Base-by-base conservation (phyloP, 2,113 vertebrate genomes). In the Cyprinodon tularosa region DNA sequence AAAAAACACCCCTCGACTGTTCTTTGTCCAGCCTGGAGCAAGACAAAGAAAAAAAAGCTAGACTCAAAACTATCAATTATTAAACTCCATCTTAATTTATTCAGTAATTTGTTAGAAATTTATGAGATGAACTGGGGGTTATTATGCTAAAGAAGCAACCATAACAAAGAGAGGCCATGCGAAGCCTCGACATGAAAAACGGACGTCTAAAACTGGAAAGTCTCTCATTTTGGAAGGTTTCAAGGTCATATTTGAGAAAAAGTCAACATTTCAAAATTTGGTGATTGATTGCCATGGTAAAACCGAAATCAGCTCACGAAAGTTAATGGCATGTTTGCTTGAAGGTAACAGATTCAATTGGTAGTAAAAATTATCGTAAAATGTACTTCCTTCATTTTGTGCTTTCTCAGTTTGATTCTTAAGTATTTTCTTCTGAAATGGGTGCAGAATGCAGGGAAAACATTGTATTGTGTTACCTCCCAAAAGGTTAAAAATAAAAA, bases 31-130 rank as follows among this genome's bases (percentile, higher is more conserved):
- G 17, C 50, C 6, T 17, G 5, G 7, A 11, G 72, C 75, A 12
- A 77, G 67, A 91, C 84, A 90, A 83, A 86, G 82, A 84, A 84
- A 79, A 60, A 76, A 62, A 77, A 81, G 72, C 84, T 86, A 65
- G 72, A 82, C 84, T 74, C 78, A 37, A 82, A 37, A 50, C 59
- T 71, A 90, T 93, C 53, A 94, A 93, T 93, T 86, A 90, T 90
- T 90, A 72, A 92, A 50, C 68, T 53, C 36, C 48, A 84, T 69
- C 14, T 68, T 88, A 89, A 92, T 91, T 79, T 90, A 90, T 89
- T 90, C 87, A 73, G 77, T 72, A 73, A 64, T 66, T 72, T 78
- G 10, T 81, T 83, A 89, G 71, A 87, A 45, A 92, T 85, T 82
- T 86, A 87, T 83, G 86, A 83, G 76, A 75, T 45, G 81, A 29